Evolutionary conservation across 1,140 invertebrate species (phyloP), one percentile per base, ranked within the genome.

Genomic region (Euwallacea similis): DNA sequence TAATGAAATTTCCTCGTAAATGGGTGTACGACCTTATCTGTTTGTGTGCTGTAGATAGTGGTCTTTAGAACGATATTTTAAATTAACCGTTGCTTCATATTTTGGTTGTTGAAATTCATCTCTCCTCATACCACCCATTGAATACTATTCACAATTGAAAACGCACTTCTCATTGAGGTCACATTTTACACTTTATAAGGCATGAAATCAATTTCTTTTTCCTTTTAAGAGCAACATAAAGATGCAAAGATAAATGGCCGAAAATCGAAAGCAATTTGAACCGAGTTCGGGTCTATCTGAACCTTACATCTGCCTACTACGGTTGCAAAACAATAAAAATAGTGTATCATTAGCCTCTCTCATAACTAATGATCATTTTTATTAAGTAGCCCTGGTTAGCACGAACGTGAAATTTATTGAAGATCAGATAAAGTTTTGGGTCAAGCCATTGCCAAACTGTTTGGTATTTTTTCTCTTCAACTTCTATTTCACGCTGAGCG

Each of bases 311-410:
- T 56, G 50, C 47, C 53, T 33, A 15, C 16, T 42, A 8, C 21
- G 54, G 64, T 68, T 68, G 66, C 66, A 68, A 68, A 68, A 68
- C 66, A 68, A 68, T 68, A 61, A 68, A 68, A 68, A 68, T 66
- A 15, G 54, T 66, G 54, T 66, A 66, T 66, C 54, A 66, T 66
- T 66, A 66, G 47, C 10, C 54, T 66, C 61, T 10, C 62, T 56
- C 64, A 50, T 68, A 68, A 68, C 66, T 68, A 68, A 68, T 68
- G 66, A 68, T 68, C 66, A 61, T 68, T 68, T 66, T 66, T 66
- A 66, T 66, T 66, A 56, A 61, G 66, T 68, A 68, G 66, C 66
- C 44, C 42, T 9, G 58, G 43, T 68, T 68, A 68, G 54, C 66
- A 68, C 66, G 66, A 68, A 59, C 66, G 56, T 63, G 53, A 68